A percentile compares a stretch with the other conserved stretches of the same genome.
Evolutionary conservation across 2,888 invertebrate species (phyloP).

Genomic region (Axea sp.): DNA sequence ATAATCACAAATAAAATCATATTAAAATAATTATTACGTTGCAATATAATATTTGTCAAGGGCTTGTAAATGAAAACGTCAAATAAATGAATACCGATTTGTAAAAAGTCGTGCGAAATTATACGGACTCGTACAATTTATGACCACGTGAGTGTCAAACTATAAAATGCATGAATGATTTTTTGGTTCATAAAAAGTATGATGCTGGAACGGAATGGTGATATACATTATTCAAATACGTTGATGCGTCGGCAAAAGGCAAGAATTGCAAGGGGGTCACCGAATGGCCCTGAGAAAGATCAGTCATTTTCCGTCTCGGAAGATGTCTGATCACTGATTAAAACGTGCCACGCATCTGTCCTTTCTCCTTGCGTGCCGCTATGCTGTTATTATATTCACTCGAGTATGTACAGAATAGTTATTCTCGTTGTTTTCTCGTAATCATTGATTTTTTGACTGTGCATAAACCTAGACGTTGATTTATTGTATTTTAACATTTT

Average conservation of each 20-base stretch:
- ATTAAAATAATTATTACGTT: conserved; percentile 2
- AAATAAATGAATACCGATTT: conserved; percentile 8
- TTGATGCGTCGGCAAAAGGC: conserved; percentile 41
- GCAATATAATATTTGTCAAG: neutral
- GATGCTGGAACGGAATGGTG: conserved; percentile 42
- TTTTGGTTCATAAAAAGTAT: conserved; percentile 34
- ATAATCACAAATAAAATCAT: neutral
- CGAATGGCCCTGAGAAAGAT: conserved; percentile 64
- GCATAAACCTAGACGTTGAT: conserved; percentile 33
- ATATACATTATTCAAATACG: conserved; percentile 40
- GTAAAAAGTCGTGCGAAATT: conserved; percentile 6
- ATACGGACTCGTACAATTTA: conserved; percentile 26
- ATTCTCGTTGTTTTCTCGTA: conserved; percentile 46
- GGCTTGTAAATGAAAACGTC: conserved; percentile 18
- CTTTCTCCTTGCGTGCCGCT: conserved; percentile 51
- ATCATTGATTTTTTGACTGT: conserved; percentile 36
- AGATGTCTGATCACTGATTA: conserved; percentile 77
- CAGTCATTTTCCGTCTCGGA: conserved; percentile 75
- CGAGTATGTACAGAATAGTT: conserved; percentile 53
- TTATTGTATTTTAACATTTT: conserved; percentile 27
- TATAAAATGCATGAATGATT: conserved; percentile 47
- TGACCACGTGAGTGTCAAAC: conserved; percentile 25
- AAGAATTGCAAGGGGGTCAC: conserved; percentile 54
- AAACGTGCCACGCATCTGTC: conserved; percentile 78
- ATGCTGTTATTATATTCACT: conserved; percentile 34